A percentile compares a stretch with the other conserved stretches of the same genome.
Evolutionary conservation across 2,797 vertebrate species (phyloP).

Genomic region (Phyllotis vaccarum): DNA sequence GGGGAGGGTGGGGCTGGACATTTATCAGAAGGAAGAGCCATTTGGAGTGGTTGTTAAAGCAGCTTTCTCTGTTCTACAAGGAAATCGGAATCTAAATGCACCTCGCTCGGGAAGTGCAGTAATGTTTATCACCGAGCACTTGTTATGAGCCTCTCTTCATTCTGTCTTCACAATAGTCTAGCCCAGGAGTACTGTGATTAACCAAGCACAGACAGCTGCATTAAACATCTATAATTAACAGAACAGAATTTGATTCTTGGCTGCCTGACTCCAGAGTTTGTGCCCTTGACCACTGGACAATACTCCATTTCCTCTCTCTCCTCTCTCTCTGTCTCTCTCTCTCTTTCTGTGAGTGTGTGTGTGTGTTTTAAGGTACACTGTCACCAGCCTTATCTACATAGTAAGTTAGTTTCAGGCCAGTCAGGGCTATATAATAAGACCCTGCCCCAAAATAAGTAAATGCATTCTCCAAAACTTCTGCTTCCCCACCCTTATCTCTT

Average conservation of each 20-base stretch:
- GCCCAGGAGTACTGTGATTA: background rate
- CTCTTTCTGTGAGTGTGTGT: background rate
- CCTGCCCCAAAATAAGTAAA: background rate
- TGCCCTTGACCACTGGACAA: background rate
- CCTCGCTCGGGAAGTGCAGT: background rate
- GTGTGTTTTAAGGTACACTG: background rate
- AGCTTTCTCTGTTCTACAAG: constrained; percentile 47
- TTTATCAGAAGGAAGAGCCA: constrained; percentile 54
- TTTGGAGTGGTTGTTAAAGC: background rate
- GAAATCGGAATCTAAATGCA: background rate
- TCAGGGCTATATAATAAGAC: background rate
- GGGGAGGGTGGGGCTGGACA: constrained; percentile 49
- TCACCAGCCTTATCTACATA: background rate
- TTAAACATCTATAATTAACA: constrained; percentile 8
- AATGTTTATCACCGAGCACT: background rate
- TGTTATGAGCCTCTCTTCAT: background rate
- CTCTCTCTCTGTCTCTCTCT: too few species aligned
- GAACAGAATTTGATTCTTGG: constrained; percentile 16
- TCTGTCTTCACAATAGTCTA: background rate
- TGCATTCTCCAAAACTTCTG: background rate
- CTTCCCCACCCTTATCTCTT: background rate
- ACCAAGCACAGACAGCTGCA: background rate
- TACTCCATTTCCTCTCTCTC: background rate
- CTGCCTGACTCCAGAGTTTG: background rate
- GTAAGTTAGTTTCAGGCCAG: background rate